Percentiles rank a stretch among this genome's conserved stretches.
Conservation (phyloP, 1,140 invertebrate species). For the Micrasema minimum region DNA sequence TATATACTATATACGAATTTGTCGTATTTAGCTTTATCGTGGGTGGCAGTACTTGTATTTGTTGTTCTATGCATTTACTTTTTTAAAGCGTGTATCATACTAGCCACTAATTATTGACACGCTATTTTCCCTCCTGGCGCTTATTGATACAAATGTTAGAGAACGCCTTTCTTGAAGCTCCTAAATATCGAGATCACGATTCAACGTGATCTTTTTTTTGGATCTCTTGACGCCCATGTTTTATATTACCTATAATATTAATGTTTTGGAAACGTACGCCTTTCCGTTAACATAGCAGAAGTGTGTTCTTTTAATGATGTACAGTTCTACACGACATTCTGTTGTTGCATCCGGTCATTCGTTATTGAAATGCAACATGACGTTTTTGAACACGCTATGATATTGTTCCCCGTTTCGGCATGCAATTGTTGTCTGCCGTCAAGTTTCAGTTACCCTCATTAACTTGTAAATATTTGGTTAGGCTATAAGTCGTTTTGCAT, state of each 20-base stretch:
- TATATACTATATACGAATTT: no score
- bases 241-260: background rate
- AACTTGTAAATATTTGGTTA: no score
- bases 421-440: slow-evolving; percentile 22
- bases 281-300: no score
- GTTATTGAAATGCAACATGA: slow-evolving; percentile 27
- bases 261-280: no score
- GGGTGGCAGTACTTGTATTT: slow-evolving; percentile 3
- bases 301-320: no score
- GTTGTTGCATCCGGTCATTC: slow-evolving; percentile 17
- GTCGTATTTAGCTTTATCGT: no score
- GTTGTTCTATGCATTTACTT: background rate
- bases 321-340: slow-evolving; percentile 1
- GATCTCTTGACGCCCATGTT: slow-evolving; percentile 8
- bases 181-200: slow-evolving; percentile 12
- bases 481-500: no score
- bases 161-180: slow-evolving; percentile 19
- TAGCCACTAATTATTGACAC: slow-evolving; percentile 13
- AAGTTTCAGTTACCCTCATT: slow-evolving; percentile 16
- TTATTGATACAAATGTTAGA: slow-evolving; percentile 19
- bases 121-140: background rate
- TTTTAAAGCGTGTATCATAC: background rate
- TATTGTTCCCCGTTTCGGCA: slow-evolving; percentile 18
- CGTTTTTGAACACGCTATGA: slow-evolving; percentile 9
- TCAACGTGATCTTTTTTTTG: slow-evolving; percentile 19